These are phyloP conservation scores for Tipula lateralis DNA, from an alignment of 2,888 invertebrate species.

Conservation along the genomic window DNA sequence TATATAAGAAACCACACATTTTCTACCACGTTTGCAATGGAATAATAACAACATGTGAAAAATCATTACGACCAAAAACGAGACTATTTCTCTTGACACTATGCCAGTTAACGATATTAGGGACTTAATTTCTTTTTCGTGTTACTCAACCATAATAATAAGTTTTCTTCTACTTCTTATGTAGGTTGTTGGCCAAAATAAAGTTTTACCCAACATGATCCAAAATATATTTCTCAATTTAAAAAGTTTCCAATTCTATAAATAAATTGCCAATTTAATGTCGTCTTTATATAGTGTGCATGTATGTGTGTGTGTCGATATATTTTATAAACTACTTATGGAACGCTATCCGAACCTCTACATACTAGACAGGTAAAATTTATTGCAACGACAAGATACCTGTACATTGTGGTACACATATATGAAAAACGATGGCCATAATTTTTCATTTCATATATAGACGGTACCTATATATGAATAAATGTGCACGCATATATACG, in stretches of 20 bases:
- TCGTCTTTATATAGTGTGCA: neutral
- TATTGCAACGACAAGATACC: neutral
- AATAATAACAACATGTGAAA: neutral
- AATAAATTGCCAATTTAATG: neutral
- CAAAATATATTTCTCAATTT: neutral
- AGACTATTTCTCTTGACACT: neutral
- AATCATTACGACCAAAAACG: neutral
- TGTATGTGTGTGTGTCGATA: neutral
- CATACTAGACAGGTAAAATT: neutral
- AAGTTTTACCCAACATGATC: neutral
- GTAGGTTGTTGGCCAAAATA: neutral
- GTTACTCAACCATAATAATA: neutral
- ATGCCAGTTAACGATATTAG: neutral
- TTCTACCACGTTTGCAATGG: neutral
- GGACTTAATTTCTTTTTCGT: neutral
- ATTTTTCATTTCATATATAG: neutral
- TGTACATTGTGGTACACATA: neutral
- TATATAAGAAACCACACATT: too few species aligned
- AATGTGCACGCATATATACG: neutral
- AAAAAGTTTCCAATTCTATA: neutral
- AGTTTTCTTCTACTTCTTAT: neutral
- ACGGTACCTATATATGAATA: neutral
- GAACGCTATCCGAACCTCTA: neutral
- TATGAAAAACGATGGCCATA: neutral
- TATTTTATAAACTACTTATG: neutral